Percentiles rank a stretch among this genome's conserved stretches.
These are phyloP conservation scores for Phoxinus phoxinus DNA, from an alignment of 2,113 vertebrate genomes.

Conservation along the genomic window DNA sequence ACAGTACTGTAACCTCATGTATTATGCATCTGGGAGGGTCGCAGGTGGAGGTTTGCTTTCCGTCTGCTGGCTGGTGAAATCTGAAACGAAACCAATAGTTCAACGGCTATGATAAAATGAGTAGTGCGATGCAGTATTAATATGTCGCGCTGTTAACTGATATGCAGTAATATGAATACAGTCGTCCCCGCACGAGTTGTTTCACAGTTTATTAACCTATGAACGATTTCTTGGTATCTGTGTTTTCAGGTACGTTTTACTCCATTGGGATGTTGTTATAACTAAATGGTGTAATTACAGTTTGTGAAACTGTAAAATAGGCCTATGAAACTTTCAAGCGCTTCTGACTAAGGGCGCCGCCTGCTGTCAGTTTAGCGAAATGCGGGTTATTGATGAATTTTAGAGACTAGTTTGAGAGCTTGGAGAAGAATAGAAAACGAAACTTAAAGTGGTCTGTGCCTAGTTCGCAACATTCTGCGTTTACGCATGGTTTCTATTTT, in stretches of 20 bases:
- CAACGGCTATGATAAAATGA: constrained; percentile 45
- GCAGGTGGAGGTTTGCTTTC: constrained; percentile 54
- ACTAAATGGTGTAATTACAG: too few relatives aligned
- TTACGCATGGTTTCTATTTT: not conserved
- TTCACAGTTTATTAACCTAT: too few relatives aligned
- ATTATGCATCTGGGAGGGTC: constrained; percentile 53
- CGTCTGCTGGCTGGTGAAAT: constrained; percentile 41
- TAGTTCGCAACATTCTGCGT: not conserved
- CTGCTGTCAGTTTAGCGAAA: constrained; percentile 15
- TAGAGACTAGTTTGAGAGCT: not conserved
- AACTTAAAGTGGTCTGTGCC: constrained; percentile 54
- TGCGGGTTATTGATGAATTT: not conserved
- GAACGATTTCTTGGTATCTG: not conserved
- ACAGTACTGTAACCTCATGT: constrained; percentile 48
- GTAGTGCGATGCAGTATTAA: constrained; percentile 46
- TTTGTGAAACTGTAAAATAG: not conserved
- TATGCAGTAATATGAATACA: not conserved
- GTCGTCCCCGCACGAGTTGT: not conserved
- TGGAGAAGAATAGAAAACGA: constrained; percentile 70
- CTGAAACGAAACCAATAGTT: constrained; percentile 43
- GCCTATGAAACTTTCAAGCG: not conserved
- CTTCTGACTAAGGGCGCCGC: not conserved
- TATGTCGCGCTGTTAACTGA: constrained; percentile 15
- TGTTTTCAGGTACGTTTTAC: not conserved
- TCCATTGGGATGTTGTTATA: not conserved